These are phyloP conservation scores for Scarus forsteni DNA, from an alignment of 2,797 vertebrate genomes.

Conservation along the genomic window DNA sequence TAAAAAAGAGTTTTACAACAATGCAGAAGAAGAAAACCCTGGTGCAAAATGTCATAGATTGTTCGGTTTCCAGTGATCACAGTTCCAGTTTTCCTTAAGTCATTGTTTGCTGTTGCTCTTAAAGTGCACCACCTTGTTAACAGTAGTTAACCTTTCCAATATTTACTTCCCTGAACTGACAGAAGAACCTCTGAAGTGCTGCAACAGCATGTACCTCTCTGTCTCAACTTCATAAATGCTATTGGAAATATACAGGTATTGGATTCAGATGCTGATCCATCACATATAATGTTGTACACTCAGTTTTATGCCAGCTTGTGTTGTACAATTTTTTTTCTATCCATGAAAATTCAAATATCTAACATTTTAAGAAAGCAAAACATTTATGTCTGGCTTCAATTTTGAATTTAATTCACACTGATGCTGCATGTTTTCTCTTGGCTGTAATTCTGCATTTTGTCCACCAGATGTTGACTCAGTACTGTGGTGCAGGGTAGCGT, in stretches of 20 bases:
- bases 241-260: no score
- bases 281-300: background rate
- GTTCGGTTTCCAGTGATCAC: background rate
- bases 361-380: no score
- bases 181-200: no score
- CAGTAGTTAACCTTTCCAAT: background rate
- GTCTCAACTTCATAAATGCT: no score
- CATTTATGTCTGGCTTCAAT: no score
- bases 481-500: background rate
- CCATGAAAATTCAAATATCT: background rate
- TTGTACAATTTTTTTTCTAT: background rate
- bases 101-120: background rate
- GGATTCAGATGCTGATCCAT: no score
- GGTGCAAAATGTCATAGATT: background rate
- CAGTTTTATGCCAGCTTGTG: background rate
- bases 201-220: no score
- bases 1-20: no score
- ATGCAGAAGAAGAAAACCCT: background rate
- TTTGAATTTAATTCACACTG: background rate
- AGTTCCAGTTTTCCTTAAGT: background rate
- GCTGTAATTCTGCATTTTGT: conserved; percentile 26
- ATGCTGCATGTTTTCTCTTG: background rate
- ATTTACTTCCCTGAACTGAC: background rate
- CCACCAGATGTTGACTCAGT: conserved; percentile 59
- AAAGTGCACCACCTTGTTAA: background rate